These are phyloP conservation scores for Microtus oregoni DNA, from an alignment of 2,113 vertebrate genomes.

Conservation along the genomic window DNA sequence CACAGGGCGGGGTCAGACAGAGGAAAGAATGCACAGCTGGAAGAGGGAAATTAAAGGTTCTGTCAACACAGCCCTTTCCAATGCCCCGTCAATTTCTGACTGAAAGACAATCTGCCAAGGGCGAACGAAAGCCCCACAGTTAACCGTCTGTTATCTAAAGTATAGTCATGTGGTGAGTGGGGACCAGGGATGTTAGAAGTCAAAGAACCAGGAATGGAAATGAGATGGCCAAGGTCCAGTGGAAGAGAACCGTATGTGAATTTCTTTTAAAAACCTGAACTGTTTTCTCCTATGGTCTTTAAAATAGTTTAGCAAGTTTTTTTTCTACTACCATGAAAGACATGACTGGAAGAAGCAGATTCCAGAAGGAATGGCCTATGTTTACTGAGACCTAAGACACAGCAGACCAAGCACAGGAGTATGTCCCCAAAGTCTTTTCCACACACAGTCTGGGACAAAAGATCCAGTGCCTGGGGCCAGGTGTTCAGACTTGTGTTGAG, in stretches of 20 bases:
- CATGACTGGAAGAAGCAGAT: neutral
- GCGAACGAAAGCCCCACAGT: neutral
- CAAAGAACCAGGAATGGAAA: neutral
- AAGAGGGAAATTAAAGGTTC: neutral
- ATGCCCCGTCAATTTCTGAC: neutral
- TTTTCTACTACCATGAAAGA: neutral
- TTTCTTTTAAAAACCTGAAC: neutral
- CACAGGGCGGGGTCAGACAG: neutral
- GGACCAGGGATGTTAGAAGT: too few relatives aligned
- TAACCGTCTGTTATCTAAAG: neutral
- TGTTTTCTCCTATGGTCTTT: neutral
- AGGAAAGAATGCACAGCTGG: neutral
- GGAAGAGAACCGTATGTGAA: neutral
- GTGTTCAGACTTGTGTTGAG: neutral
- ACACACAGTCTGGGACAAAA: neutral
- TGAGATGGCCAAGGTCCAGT: rapidly evolving
- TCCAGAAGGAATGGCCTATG: neutral
- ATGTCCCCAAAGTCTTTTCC: neutral
- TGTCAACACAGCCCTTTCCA: neutral
- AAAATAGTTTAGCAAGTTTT: neutral
- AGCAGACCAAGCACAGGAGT: neutral
- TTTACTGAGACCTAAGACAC: neutral
- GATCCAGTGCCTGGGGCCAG: neutral
- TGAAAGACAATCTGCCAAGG: neutral
- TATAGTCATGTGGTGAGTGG: neutral